Evolutionary conservation across 1,140 invertebrate species (phyloP), one percentile per base, ranked within the genome.

Genomic region (Xylocopa sonorina): DNA sequence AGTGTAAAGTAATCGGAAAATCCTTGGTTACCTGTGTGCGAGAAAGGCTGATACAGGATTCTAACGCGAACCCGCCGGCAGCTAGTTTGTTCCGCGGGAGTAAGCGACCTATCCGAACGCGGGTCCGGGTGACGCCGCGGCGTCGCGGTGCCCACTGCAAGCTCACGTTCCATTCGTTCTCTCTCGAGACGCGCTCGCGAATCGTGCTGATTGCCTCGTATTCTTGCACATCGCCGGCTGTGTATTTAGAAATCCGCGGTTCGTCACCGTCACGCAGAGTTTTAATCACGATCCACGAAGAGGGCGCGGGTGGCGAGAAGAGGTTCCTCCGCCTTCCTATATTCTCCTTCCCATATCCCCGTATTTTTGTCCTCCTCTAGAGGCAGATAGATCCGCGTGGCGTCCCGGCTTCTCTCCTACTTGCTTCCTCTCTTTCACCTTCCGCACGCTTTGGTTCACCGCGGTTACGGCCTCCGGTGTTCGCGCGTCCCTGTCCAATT

Each of bases 221-320:
- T 79, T 86, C 82, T 84, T 62, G 74, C 58, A 58, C 66, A 57
- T 75, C 48, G 62, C 58, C 51, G 55, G n/a, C 76, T 72, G 76
- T 80, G 86, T 83, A 83, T 88, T 87, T 88, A 85, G 84, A 87
- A 80, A 85, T 78, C 72, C 75, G 64, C 77, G 81, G 34, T 66
- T 78, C 58, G 51, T 48, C 27, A 9, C 2, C 64, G 73, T 82
- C 48, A n/a, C n/a, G 57, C 51, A 21, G 69, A 63, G 67, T 88
- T 88, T n/a, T 88, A 83, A 87, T 88, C 85, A 83, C 72, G 72
- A 85, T 84, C 69, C 66, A 50, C 18, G 32, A n/a, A n/a, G n/a
- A n/a, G 57, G 21, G 57, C 18, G 10, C 58, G 78, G 12, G 53
- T 77, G 53, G 78, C 41, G 46, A 62, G n/a, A n/a, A n/a, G n/a